Evolutionary conservation across 1,140 invertebrate genomes (phyloP).

Genomic region (Brachionus calyciflorus): DNA sequence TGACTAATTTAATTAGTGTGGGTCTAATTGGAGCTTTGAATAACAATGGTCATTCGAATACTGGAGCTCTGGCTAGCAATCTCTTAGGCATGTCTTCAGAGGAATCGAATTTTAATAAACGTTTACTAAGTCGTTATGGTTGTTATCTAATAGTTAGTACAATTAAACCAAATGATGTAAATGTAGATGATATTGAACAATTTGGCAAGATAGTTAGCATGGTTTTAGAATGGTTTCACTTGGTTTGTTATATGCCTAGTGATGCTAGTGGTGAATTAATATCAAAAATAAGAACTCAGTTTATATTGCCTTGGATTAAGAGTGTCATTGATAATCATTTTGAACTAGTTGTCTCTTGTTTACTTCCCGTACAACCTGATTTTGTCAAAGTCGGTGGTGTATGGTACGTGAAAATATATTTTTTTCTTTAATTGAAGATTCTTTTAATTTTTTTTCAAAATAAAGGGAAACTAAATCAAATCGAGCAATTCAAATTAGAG

Average conservation of each 20-base stretch:
- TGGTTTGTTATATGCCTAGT: constrained; percentile 90
- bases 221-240: constrained; percentile 98
- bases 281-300: constrained; percentile 57
- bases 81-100: constrained; percentile 51
- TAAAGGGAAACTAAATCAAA: constrained; percentile 79
- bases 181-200: constrained; percentile 65
- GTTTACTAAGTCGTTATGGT: constrained; percentile 83
- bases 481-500: constrained; percentile 86
- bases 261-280: constrained; percentile 67
- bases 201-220: constrained; percentile 86
- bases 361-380: constrained; percentile 80
- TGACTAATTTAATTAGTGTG: constrained; percentile 44
- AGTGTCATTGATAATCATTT: constrained; percentile 79
- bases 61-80: constrained; percentile 28
- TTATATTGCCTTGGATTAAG: constrained; percentile 82
- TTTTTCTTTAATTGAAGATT: constrained; percentile 16
- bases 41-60: constrained; percentile 40
- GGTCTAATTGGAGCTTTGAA: constrained; percentile 45
- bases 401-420: constrained; percentile 67
- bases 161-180: constrained; percentile 73
- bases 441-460: constrained; percentile 11
- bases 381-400: constrained; percentile 87
- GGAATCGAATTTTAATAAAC: constrained; percentile 56
- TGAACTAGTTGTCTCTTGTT: constrained; percentile 78
- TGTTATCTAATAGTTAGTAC: constrained; percentile 92